phyloP scores from a whole-genome alignment of 1,140 invertebrate species.

The Gryllus bimaculatus region DNA sequence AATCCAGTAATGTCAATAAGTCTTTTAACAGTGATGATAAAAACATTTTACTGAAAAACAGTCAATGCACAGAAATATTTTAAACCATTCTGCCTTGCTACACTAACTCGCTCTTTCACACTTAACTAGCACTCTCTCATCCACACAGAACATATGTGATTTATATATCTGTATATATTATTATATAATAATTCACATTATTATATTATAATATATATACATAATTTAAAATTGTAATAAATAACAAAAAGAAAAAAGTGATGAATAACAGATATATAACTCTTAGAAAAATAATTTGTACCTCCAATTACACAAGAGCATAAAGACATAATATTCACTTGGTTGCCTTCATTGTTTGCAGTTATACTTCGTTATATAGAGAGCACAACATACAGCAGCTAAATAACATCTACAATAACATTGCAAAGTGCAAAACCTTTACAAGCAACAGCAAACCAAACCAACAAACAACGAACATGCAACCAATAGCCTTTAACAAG shows the following conservation, averaged over 20 bases:
- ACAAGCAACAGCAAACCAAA: not conserved
- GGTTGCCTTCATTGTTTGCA: not conserved
- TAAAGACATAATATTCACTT: not conserved
- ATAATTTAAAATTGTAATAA: not conserved
- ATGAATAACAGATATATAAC: not conserved
- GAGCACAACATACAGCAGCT: conserved; percentile 3
- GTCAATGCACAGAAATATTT: not conserved
- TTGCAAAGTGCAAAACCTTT: not conserved
- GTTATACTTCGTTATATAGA: not conserved
- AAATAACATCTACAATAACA: not conserved
- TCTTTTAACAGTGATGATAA: not conserved
- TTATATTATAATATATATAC: not conserved
- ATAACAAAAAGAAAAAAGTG: not conserved
- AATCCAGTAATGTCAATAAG: not conserved
- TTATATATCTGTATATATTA: too few species aligned
- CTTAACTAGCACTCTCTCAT: not conserved
- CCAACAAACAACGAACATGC: not conserved
- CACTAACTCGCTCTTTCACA: not conserved
- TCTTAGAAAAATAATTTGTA: conserved; percentile 6
- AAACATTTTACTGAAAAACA: not conserved
- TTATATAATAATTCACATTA: too few species aligned
- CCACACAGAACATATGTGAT: not conserved
- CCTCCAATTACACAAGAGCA: not conserved
- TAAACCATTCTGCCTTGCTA: not conserved
- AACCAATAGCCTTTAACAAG: not conserved